Base-by-base conservation (phyloP, 2,797 vertebrate genomes). In the Carcharodon carcharias region DNA sequence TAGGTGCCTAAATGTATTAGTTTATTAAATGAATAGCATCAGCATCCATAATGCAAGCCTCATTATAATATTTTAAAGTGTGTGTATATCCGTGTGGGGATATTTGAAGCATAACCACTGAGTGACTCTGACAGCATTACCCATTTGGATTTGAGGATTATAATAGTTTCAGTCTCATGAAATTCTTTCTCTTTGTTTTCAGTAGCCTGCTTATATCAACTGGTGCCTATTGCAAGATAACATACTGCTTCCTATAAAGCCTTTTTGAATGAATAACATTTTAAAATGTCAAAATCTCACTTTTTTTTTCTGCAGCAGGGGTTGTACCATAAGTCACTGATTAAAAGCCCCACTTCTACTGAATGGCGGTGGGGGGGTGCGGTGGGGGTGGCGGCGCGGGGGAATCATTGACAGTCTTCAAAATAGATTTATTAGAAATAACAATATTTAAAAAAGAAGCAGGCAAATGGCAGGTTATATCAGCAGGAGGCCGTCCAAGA, bases 41-140 rank as follows among this genome's bases (percentile, higher is more conserved):
- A 95, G 69, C 45, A 71, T 95, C 67, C 94, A 71, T 69, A 73
- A 95, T 54, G 7, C 94, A 77, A 95, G 69, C 65, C 69, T 95
- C 69, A 58, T 95, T 95, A 58, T 56, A 77, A 95, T 77, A 40
- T 28, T n/a, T n/a, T 95, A 58, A 95, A 95, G 50, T 56, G 67
- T 16, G 5, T 77, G 12, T 77, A 31, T 58, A 73, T 56, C 67
- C 54, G 6, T 73, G 26, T 95, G 50, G n/a, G 18, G 21, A 14
- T 21, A 50, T 95, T 73, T 93, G 63, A 65, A 93, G 67, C n/a
- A 26, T 50, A 40, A 67, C 63, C 91, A 45, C n/a, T n/a, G 63
- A 67, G 23, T 67, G 61, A 93, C 63, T 67, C 67, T 93, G 63
- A 67, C 40, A 45, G 40, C 21, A 26, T 45, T 45, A 67, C n/a